Conservation (phyloP, 2,797 vertebrate species). For the Phylloscopus collybita region DNA sequence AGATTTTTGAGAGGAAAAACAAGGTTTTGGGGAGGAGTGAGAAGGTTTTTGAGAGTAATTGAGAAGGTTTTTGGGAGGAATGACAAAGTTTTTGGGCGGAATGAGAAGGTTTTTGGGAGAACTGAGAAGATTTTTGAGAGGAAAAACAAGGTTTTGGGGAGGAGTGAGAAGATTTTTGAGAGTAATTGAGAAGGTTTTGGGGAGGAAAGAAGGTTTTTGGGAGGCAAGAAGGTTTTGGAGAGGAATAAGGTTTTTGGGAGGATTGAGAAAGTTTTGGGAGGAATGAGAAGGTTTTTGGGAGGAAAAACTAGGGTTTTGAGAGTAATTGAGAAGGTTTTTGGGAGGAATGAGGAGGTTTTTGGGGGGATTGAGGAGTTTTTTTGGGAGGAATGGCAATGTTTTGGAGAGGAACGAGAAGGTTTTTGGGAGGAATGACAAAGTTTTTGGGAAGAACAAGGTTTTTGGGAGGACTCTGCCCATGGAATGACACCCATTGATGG, state of each 20-base stretch:
- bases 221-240: neutral
- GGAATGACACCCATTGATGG: neutral
- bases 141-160: neutral
- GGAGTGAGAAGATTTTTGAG: neutral
- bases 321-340: neutral
- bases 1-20: too few species aligned
- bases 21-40: too few species aligned
- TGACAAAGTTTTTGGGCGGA: too few species aligned
- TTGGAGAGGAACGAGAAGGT: neutral
- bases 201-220: neutral
- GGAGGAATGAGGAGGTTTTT: neutral
- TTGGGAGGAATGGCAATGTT: too few species aligned
- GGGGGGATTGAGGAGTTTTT: too few species aligned
- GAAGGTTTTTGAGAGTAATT: too few species aligned
- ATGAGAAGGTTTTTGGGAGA: neutral
- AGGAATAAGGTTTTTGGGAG: neutral
- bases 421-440: neutral
- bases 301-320: neutral
- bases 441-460: neutral
- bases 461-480: neutral
- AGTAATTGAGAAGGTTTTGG: neutral
- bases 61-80: neutral
- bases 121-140: too few species aligned
- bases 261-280: neutral
- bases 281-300: neutral